Base-by-base conservation (phyloP, 2,888 invertebrate genomes). In the Aspidiotus destructor region DNA sequence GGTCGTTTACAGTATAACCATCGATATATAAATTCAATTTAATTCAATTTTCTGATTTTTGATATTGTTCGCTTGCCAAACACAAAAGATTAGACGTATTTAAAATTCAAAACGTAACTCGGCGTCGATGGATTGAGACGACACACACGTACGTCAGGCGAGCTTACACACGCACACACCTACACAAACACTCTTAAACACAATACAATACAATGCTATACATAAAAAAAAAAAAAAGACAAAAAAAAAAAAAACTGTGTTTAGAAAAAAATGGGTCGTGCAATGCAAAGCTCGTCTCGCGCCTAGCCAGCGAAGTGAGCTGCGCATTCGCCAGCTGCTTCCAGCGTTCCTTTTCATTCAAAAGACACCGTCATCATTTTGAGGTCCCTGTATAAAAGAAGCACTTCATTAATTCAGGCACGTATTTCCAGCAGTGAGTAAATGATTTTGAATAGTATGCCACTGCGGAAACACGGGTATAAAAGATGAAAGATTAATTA, bases 361-460 rank as follows among this genome's bases (percentile, higher is more conserved):
- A 67, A 67, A 67, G 41, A 57, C 55, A 17, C 16, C 62, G 52
- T n/a, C 60, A 42, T 67, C 65, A 65, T 65, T 48, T 65, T 65
- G 65, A 57, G 65, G 55, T 7, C 55, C n/a, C 17, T 57, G 15
- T 16, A 65, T 65, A 65, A 65, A 65, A 65, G 65, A 44, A 65
- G 28, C 40, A 60, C 58, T 67, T 67, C 67, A 44, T 60, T 67
- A 67, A 67, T 67, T 67, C 58, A 52, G 28, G 58, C 67, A 60
- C 67, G 67, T 67, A 67, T 58, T 60, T 67, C 52, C 61, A 8
- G 58, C 67, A 44, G 28, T 58, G 41, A 58, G 67, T 58, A 60
- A 60, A 67, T 67, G 67, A 67, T 67, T 67, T 57, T 65, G 57
- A 65, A 65, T 65, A 57, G 65, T 48, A 58, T 60, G 67, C 48